phyloP scores from a whole-genome alignment of 2,113 vertebrate species.

The Sus scrofa region T2T-Sscrofa CM000822.6:33386001-33386500 shows the following conservation, averaged over 20 bases:
- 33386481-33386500: constrained; percentile 28
- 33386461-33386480: constrained; percentile 9
- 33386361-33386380: constrained; percentile 36
- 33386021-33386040: background rate
- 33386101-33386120: background rate
- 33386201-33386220: background rate
- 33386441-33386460: constrained; percentile 50
- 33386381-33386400: constrained; percentile 34
- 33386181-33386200: constrained; percentile 27
- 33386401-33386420: background rate
- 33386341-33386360: constrained; percentile 35
- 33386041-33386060: background rate
- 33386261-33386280: constrained; percentile 61
- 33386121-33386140: constrained; percentile 32
- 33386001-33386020: background rate
- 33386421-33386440: background rate
- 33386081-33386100: background rate
- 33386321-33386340: constrained; percentile 60
- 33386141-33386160: background rate
- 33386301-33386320: constrained; percentile 22
- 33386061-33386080: constrained; percentile 4
- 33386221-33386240: constrained; percentile 34
- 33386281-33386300: constrained; percentile 5
- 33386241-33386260: background rate
- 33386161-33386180: constrained; percentile 37